Conservation (phyloP, 2,888 invertebrate genomes). For the Amorpha juglandis region DNA sequence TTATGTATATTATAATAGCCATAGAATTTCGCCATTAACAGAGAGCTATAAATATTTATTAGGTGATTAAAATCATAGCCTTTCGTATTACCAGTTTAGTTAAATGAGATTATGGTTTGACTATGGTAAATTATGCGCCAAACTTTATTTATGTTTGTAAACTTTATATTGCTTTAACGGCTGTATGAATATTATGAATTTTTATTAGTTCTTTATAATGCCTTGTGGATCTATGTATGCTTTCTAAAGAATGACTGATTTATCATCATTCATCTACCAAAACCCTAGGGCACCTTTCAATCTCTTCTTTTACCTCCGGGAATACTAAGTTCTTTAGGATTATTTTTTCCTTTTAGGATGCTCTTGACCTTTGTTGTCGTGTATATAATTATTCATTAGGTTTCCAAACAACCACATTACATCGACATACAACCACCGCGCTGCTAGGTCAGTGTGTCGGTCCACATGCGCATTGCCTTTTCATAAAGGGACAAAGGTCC, state of each 20-base stretch:
- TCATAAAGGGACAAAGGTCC: background rate
- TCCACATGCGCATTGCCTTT: background rate
- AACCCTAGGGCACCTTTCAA: background rate
- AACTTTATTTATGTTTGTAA: conserved; percentile 11
- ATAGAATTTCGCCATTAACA: conserved; percentile 35
- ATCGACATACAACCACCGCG: background rate
- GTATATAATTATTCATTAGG: background rate
- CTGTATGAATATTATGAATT: background rate
- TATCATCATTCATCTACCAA: background rate
- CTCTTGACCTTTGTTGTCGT: background rate
- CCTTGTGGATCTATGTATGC: background rate
- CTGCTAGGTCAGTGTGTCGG: conserved; percentile 8
- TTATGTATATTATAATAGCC: conserved; percentile 8
- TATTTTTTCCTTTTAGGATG: background rate
- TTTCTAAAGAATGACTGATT: background rate
- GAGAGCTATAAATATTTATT: conserved; percentile 24
- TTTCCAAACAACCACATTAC: background rate
- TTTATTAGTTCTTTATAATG: background rate
- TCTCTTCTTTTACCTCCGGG: no score
- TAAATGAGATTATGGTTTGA: background rate
- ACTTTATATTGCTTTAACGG: background rate
- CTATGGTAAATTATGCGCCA: conserved; percentile 6
- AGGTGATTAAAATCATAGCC: conserved; percentile 11
- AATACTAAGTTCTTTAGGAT: background rate
- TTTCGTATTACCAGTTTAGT: conserved; percentile 4